Evolutionary conservation across 2,888 invertebrate genomes (phyloP).

Genomic region (Morpho deidamia): DNA sequence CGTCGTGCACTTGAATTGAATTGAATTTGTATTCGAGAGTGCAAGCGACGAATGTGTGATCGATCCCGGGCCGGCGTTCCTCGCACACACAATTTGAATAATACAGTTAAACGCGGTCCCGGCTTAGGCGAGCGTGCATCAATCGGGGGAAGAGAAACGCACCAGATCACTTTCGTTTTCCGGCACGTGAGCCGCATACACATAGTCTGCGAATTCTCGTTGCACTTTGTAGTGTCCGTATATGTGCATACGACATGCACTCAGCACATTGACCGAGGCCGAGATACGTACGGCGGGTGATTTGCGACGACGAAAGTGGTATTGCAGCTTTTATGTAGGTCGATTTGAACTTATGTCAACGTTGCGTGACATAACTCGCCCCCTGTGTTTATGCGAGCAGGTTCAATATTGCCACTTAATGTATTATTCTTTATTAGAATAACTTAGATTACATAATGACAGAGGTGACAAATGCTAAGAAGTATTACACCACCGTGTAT

Average conservation of each 20-base stretch:
- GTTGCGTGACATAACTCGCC: constrained; percentile 48
- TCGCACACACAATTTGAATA: constrained; percentile 64
- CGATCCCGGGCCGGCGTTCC: constrained; percentile 37
- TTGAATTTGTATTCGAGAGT: constrained; percentile 35
- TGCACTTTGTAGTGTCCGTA: constrained; percentile 74
- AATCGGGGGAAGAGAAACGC: constrained; percentile 69
- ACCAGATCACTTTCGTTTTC: constrained; percentile 75
- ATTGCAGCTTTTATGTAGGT: constrained; percentile 75
- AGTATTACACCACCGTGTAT: no score
- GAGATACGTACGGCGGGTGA: constrained; percentile 68
- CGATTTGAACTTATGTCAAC: constrained; percentile 66
- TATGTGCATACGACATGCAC: constrained; percentile 74
- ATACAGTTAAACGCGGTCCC: constrained; percentile 63
- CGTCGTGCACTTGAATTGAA: constrained; percentile 29
- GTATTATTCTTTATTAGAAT: no score
- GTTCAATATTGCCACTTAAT: no score
- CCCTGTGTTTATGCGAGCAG: background rate
- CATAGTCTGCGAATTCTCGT: constrained; percentile 68
- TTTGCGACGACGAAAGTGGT: constrained; percentile 78
- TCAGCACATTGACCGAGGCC: constrained; percentile 75
- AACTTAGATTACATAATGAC: no score
- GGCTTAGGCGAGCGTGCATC: constrained; percentile 62
- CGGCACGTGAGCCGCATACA: constrained; percentile 68
- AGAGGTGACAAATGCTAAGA: no score
- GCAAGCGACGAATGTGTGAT: constrained; percentile 41